A percentile compares a stretch with the other conserved stretches of the same genome.
These are phyloP conservation scores for Drosophila paranaensis DNA, from an alignment of 2,888 invertebrate genomes.

Conservation along the genomic window DNA sequence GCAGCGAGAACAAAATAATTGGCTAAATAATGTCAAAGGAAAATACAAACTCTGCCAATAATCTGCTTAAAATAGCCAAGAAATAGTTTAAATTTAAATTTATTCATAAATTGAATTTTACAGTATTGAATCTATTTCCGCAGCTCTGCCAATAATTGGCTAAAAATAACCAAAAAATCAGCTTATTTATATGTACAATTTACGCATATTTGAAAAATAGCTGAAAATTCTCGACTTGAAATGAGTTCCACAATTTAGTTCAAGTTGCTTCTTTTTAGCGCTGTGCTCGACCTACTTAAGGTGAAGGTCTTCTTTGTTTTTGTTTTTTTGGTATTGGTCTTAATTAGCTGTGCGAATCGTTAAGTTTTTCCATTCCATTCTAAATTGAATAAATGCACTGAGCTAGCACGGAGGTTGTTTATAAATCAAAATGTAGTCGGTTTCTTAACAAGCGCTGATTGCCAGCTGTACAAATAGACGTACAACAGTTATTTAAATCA, in stretches of 20 bases:
- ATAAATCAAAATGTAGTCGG: conserved; percentile 28
- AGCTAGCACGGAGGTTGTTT: conserved; percentile 47
- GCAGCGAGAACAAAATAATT: conserved; percentile 22
- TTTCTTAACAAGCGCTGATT: conserved; percentile 48
- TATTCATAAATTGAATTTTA: neutral
- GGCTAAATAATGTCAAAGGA: conserved; percentile 19
- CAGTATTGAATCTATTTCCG: too few relatives aligned
- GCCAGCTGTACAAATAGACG: conserved; percentile 27
- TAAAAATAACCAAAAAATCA: neutral
- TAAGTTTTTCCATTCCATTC: conserved; percentile 10
- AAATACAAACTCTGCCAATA: neutral
- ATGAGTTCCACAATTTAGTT: neutral
- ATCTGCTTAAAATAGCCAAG: neutral
- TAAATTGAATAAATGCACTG: conserved; percentile 69
- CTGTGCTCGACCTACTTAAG: conserved; percentile 57
- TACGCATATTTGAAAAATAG: neutral
- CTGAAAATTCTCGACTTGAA: neutral
- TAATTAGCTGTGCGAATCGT: conserved; percentile 38
- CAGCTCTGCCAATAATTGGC: neutral
- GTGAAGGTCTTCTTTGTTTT: conserved; percentile 55
- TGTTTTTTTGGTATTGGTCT: conserved; percentile 18
- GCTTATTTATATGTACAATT: neutral
- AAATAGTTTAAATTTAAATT: neutral
- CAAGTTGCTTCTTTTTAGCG: neutral
- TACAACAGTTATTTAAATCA: conserved; percentile 24